A percentile compares a stretch with the other conserved stretches of the same genome.
Evolutionary conservation across 2,797 vertebrate species (phyloP).

Genomic region (Leucoraja ocellata): DNA sequence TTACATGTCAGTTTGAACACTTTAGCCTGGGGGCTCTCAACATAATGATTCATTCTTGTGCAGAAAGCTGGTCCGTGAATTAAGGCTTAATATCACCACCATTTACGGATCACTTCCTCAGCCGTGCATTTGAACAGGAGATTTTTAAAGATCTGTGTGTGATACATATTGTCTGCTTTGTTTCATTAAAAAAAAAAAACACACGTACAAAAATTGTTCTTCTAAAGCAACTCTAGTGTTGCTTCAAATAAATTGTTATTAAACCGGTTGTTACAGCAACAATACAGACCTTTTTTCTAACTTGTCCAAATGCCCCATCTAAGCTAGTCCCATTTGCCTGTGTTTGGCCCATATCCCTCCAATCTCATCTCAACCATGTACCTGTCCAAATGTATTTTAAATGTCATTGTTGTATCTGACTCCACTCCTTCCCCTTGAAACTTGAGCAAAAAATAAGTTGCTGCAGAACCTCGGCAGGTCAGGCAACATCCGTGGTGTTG

Average conservation of each 20-base stretch:
- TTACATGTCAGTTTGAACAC: constrained; percentile 2
- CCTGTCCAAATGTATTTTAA: too few relatives aligned
- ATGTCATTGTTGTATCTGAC: too few relatives aligned
- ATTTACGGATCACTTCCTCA: neutral
- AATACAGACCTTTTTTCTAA: too few relatives aligned
- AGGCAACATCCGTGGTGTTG: too few relatives aligned
- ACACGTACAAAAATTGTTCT: neutral
- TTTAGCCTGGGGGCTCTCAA: neutral
- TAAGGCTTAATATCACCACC: constrained; percentile 17
- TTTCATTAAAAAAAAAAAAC: neutral
- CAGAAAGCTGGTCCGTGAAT: neutral
- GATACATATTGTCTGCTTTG: neutral
- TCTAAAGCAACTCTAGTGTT: neutral
- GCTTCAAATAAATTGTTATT: neutral
- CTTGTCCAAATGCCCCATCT: too few relatives aligned
- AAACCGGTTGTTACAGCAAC: neutral
- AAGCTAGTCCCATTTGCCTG: too few relatives aligned
- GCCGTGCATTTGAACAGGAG: neutral
- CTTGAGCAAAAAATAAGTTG: too few relatives aligned
- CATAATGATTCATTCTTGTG: constrained; percentile 5
- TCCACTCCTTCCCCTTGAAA: too few relatives aligned
- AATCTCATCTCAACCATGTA: too few relatives aligned
- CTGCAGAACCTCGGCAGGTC: too few relatives aligned
- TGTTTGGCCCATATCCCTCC: too few relatives aligned
- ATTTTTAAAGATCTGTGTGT: neutral